Base-by-base conservation (phyloP, 1,140 invertebrate species). In the Paracyclopina nana region DNA sequence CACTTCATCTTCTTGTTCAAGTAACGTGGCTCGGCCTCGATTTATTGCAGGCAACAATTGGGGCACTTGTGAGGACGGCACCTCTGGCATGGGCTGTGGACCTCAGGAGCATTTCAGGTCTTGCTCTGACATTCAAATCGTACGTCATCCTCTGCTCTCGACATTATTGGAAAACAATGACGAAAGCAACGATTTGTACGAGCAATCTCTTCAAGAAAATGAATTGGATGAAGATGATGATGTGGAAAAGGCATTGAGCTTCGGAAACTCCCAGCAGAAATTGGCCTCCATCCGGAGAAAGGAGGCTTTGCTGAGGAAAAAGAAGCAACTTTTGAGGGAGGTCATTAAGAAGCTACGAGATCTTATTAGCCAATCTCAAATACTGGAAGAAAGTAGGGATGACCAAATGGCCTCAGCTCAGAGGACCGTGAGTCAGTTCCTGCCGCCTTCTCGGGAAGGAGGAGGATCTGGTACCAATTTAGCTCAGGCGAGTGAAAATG, bases 11-110 rank as follows among this genome's bases (percentile, higher is more conserved):
- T n/a, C n/a, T n/a, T n/a, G n/a, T n/a, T n/a, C n/a, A n/a, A n/a
- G n/a, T n/a, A n/a, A n/a, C n/a, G n/a, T n/a, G n/a, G n/a, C n/a
- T n/a, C n/a, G n/a, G n/a, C n/a, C n/a, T n/a, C n/a, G n/a, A n/a
- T n/a, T n/a, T 42, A 42, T 20, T 8, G 40, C 40, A 18, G 46
- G 46, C 9, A 48, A 48, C 27, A 48, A 48, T 28, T 50, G 49
- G 49, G 49, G 30, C 16, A 18, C 31, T 16, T 50, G 31, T 24
- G 34, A 44, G n/a, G 51, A 60, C 43, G 61, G 61, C 52, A 56
- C 49, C 8, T 52, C 50, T 16, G 52, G 31, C 9, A 18, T 61
- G 9, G 66, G 65, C 0, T 66, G 64, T 54, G 67, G 67, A 16
- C 57, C 60, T 4, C 61, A 63, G 50, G 61, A 63, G 53, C 60